Conservation (phyloP, 2,888 invertebrate genomes). For the Calameuta pallipes region DNA sequence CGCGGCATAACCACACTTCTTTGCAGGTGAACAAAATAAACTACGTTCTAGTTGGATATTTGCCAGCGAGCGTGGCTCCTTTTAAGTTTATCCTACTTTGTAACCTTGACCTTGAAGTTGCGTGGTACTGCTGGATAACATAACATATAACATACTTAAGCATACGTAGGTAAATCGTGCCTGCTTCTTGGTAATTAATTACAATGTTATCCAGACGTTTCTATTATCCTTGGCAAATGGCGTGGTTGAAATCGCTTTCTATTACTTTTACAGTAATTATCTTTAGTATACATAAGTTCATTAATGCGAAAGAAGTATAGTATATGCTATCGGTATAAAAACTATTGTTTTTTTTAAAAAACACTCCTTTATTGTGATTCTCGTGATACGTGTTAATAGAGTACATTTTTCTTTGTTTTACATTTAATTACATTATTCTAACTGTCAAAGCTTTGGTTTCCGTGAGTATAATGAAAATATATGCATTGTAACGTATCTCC, state of each 20-base stretch:
- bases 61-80: constrained; percentile 30
- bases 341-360: not conserved
- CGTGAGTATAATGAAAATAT: too few species aligned
- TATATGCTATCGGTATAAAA: not conserved
- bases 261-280: not conserved
- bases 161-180: not conserved
- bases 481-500: too few species aligned
- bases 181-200: not conserved
- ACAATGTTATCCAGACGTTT: not conserved
- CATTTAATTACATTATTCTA: not conserved
- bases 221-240: not conserved
- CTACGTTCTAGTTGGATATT: constrained; percentile 27
- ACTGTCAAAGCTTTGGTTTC: not conserved
- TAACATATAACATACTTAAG: not conserved
- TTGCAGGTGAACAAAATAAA: not conserved
- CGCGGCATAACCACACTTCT: not conserved
- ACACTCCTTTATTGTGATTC: not conserved
- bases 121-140: not conserved
- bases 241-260: not conserved
- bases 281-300: not conserved
- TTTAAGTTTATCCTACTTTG: constrained; percentile 28
- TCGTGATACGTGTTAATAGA: not conserved
- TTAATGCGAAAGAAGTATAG: not conserved
- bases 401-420: not conserved
- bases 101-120: constrained; percentile 29